Evolutionary conservation across 2,888 invertebrate genomes (phyloP).

Genomic region (Chrysodeixis includens): DNA sequence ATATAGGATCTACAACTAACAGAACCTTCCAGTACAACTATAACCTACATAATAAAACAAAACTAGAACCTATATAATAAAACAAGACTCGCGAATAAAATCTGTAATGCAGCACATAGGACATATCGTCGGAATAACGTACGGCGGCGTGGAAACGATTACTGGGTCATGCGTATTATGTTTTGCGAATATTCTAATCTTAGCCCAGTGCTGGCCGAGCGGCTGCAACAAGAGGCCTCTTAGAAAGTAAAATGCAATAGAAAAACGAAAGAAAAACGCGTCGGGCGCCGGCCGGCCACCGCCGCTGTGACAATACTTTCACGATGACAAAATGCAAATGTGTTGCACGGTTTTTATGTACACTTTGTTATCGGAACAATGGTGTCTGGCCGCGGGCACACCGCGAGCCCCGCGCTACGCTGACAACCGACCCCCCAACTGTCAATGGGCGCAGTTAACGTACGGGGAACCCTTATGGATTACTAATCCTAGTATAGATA

Average conservation of each 20-base stretch:
- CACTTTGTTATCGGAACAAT: constrained; percentile 58
- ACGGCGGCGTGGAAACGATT: constrained; percentile 20
- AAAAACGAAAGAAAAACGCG: constrained; percentile 56
- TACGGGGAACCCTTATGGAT: neutral
- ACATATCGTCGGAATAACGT: neutral
- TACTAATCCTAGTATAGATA: neutral
- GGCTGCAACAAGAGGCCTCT: constrained; percentile 33
- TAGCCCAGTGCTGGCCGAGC: constrained; percentile 26
- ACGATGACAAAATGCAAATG: constrained; percentile 54
- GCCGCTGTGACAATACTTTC: constrained; percentile 53
- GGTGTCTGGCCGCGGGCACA: constrained; percentile 71
- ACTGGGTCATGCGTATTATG: constrained; percentile 48
- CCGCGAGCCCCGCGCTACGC: constrained; percentile 86
- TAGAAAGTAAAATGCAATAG: constrained; percentile 57
- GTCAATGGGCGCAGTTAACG: neutral
- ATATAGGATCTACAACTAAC: neutral
- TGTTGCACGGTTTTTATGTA: constrained; percentile 49
- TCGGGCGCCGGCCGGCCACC: constrained; percentile 32
- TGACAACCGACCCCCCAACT: constrained; percentile 6
- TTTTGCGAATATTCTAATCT: constrained; percentile 48
- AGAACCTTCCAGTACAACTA: neutral
- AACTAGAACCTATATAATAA: neutral
- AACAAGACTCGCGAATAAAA: neutral
- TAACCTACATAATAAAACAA: neutral
- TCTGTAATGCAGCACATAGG: neutral